Conservation (phyloP, 2,888 invertebrate species). For the Dynastes maya region DNA sequence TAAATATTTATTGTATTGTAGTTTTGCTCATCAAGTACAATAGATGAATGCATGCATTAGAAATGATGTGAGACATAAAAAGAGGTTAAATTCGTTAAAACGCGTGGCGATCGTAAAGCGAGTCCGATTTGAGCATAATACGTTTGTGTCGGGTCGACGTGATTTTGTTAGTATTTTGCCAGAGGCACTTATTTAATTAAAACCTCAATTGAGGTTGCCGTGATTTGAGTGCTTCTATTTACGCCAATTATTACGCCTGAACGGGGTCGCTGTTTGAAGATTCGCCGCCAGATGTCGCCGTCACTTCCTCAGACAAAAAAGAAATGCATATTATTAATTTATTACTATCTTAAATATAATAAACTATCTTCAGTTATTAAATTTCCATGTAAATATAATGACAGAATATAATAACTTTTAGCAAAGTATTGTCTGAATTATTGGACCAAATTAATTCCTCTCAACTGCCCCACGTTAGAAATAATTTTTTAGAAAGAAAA, state of each 20-base stretch:
- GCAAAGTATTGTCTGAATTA: no score
- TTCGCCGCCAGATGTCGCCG: background rate
- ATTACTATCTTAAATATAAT: no score
- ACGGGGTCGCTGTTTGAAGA: background rate
- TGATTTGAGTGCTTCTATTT: conserved; percentile 12
- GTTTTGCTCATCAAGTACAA: background rate
- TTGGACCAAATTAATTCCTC: no score
- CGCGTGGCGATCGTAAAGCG: conserved; percentile 7
- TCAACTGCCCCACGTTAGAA: no score
- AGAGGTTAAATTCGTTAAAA: conserved; percentile 16
- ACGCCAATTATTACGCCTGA: conserved; percentile 4
- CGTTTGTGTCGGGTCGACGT: conserved; percentile 16
- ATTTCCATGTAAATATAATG: no score
- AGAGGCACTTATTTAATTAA: conserved; percentile 29
- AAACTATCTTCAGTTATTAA: no score
- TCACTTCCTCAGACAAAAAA: background rate
- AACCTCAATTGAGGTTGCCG: conserved; percentile 7
- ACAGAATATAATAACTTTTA: no score
- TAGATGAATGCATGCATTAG: no score
- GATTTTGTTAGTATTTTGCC: conserved; percentile 26
- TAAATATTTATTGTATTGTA: background rate
- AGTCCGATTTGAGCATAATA: background rate
- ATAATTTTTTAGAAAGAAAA: no score
- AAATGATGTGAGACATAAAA: conserved; percentile 4
- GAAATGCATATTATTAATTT: no score